These are phyloP conservation scores for Gila orcuttii DNA, from an alignment of 2,113 vertebrate genomes.

Conservation along the genomic window DNA sequence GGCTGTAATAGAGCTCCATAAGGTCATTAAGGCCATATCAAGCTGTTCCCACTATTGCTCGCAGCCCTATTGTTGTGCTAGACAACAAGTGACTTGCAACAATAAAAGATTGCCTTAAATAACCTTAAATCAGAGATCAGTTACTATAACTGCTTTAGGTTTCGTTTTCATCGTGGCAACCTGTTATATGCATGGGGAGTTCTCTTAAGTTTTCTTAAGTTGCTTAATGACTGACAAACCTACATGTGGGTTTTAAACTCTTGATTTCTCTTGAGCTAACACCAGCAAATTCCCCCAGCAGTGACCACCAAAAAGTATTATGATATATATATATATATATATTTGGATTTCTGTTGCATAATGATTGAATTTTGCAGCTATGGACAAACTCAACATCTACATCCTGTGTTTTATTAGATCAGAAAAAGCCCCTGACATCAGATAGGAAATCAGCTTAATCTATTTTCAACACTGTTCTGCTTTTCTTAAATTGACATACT, in stretches of 20 bases:
- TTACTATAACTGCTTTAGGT: not conserved
- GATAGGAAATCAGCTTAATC: not conserved
- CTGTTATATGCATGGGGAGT: not conserved
- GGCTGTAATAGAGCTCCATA: not conserved
- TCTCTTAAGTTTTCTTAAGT: not conserved
- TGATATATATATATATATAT: not conserved
- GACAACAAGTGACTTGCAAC: not conserved
- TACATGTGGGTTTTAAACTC: not conserved
- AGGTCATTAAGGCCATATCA: slow-evolving; percentile 7
- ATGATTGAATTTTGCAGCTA: not conserved
- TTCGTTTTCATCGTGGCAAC: not conserved
- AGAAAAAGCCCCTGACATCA: slow-evolving; percentile 13
- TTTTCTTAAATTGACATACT: not conserved
- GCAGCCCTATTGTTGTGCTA: not conserved
- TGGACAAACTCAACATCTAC: not conserved
- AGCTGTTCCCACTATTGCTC: not conserved
- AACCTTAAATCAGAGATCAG: not conserved
- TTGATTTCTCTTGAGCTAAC: not conserved
- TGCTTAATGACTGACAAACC: not conserved
- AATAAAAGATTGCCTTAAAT: not conserved
- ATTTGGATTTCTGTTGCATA: not conserved
- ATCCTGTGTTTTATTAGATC: not conserved
- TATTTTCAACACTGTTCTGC: not conserved
- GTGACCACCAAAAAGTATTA: not conserved
- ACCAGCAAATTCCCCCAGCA: not conserved